These are phyloP conservation scores for Hymenochirus boettgeri DNA, from an alignment of 2,113 vertebrate species.

Conservation along the genomic window DNA sequence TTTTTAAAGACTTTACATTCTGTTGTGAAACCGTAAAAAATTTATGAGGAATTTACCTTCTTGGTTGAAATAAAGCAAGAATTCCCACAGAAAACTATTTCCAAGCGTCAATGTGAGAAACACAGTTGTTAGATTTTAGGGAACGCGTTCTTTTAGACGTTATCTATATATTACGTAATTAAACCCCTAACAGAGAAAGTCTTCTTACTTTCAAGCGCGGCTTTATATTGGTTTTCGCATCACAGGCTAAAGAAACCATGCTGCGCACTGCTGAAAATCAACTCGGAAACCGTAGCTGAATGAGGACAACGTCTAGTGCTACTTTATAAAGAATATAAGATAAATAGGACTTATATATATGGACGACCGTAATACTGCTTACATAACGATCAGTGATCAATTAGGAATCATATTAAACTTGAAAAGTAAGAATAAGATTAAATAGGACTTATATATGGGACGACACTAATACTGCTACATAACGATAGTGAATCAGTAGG, in stretches of 20 bases:
- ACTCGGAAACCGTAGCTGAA: background rate
- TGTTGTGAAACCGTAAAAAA: background rate
- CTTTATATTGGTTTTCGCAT: slow-evolving; percentile 19
- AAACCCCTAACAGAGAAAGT: background rate
- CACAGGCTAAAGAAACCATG: background rate
- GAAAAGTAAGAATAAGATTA: too few species aligned
- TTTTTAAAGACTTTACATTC: background rate
- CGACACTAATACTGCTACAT: too few species aligned
- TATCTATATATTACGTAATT: slow-evolving; percentile 30
- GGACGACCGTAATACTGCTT: too few species aligned
- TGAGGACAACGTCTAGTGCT: too few species aligned
- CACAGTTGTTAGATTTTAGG: background rate
- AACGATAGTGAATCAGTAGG: too few species aligned
- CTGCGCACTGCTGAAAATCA: background rate
- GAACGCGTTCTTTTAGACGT: slow-evolving; percentile 1
- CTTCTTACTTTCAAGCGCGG: background rate
- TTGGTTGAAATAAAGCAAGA: slow-evolving; percentile 7
- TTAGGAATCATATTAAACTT: too few species aligned
- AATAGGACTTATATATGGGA: too few species aligned
- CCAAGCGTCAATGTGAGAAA: background rate
- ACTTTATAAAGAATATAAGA: too few species aligned
- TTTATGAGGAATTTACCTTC: background rate
- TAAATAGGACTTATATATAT: too few species aligned
- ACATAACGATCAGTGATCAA: too few species aligned
- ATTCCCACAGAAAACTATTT: too few species aligned